phyloP scores from a whole-genome alignment of 1,140 invertebrate species.

The Anastrepha obliqua region DNA sequence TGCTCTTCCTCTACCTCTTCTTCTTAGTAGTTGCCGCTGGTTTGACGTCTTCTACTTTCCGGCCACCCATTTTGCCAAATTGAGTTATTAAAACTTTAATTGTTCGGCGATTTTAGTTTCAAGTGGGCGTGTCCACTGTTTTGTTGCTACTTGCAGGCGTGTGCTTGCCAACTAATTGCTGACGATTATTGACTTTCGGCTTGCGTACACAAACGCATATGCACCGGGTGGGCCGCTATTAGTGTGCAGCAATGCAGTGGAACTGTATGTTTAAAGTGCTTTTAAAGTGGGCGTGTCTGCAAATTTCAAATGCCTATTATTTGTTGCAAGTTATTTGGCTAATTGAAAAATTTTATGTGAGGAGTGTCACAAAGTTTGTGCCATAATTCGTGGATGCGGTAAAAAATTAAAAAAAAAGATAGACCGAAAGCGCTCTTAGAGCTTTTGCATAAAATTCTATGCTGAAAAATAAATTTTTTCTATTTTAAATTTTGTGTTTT shows the following conservation, averaged over 20 bases:
- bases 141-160: conserved; percentile 8
- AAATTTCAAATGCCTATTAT: conserved; percentile 20
- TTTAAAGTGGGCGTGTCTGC: neutral
- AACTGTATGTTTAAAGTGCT: neutral
- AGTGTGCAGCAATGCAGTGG: neutral
- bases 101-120: conserved; percentile 1
- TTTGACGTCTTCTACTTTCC: neutral
- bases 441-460: neutral
- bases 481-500: too few species aligned
- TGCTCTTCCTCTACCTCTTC: neutral
- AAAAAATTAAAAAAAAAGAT: too few species aligned
- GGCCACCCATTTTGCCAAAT: conserved; percentile 38
- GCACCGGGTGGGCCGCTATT: neutral
- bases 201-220: neutral
- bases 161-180: conserved; percentile 1
- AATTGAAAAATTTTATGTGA: conserved; percentile 28
- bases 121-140: conserved; percentile 14
- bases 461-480: too few species aligned
- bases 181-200: conserved; percentile 29
- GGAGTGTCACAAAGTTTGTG: neutral
- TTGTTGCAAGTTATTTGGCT: neutral
- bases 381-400: neutral
- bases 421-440: neutral
- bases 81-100: conserved; percentile 50
- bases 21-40: neutral